phyloP scores from a whole-genome alignment of 2,113 vertebrate species.

The Bos javanicus region DNA sequence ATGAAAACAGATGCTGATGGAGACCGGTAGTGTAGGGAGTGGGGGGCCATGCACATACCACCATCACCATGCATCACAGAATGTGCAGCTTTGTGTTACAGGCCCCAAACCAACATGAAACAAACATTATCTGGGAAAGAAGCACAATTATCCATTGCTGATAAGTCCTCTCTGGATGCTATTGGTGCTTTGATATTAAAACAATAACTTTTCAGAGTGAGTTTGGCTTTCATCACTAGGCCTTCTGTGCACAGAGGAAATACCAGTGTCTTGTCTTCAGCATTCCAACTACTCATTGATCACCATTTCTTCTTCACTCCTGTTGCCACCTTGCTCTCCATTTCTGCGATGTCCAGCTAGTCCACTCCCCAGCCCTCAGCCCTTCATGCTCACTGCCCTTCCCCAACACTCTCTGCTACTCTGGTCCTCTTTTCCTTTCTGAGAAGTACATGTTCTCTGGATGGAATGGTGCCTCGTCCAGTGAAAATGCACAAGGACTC shows the following conservation, averaged over 20 bases:
- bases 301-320: not conserved
- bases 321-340: not conserved
- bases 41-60: fast-evolving
- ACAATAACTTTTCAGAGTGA: not conserved
- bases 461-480: not conserved
- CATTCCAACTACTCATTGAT: fast-evolving
- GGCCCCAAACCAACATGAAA: not conserved
- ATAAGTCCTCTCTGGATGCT: not conserved
- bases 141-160: not conserved
- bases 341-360: no score
- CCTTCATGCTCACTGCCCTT: not conserved
- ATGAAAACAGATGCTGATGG: fast-evolving
- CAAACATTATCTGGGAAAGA: not conserved
- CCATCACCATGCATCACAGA: not conserved
- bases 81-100: not conserved
- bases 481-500: not conserved
- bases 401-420: not conserved
- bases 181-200: not conserved
- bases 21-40: not conserved
- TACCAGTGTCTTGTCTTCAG: not conserved
- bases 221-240: not conserved
- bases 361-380: not conserved
- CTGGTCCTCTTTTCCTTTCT: no score
- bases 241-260: not conserved
- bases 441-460: not conserved